Evolutionary conservation across 1,140 invertebrate genomes (phyloP).

Genomic region (Mercenaria mercenaria): DNA sequence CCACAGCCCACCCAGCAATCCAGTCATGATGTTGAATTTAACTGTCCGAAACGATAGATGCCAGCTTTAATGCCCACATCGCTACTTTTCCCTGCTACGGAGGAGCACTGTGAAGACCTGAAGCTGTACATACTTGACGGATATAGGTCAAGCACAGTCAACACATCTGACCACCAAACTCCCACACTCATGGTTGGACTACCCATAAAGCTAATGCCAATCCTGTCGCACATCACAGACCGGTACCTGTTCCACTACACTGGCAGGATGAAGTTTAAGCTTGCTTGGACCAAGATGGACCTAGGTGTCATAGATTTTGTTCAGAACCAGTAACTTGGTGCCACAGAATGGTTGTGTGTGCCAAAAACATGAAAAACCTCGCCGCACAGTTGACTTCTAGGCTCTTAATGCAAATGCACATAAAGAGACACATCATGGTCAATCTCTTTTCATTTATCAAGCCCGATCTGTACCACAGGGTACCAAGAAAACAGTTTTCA

Average conservation of each 20-base stretch:
- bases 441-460: constrained; percentile 56
- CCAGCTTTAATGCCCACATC: constrained; percentile 22
- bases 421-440: constrained; percentile 67
- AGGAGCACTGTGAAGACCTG: constrained; percentile 49
- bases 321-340: constrained; percentile 73
- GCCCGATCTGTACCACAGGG: constrained; percentile 58
- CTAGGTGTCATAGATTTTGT: constrained; percentile 72
- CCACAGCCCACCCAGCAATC: too few species aligned
- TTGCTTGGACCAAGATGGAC: constrained; percentile 64
- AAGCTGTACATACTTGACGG: constrained; percentile 58
- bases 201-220: constrained; percentile 54
- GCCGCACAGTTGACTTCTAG: constrained; percentile 71
- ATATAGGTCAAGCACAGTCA: constrained; percentile 63
- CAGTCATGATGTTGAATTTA: too few species aligned
- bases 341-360: constrained; percentile 71
- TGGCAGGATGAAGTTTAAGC: constrained; percentile 68
- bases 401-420: constrained; percentile 60
- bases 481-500: constrained; percentile 65
- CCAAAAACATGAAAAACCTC: constrained; percentile 69
- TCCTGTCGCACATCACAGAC: constrained; percentile 56
- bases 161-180: constrained; percentile 70
- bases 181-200: constrained; percentile 66
- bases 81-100: constrained; percentile 60
- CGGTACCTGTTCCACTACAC: constrained; percentile 66
- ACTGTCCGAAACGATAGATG: too few species aligned